phyloP scores from a whole-genome alignment of 2,888 invertebrate genomes.

The Prenolepis imparis region DNA sequence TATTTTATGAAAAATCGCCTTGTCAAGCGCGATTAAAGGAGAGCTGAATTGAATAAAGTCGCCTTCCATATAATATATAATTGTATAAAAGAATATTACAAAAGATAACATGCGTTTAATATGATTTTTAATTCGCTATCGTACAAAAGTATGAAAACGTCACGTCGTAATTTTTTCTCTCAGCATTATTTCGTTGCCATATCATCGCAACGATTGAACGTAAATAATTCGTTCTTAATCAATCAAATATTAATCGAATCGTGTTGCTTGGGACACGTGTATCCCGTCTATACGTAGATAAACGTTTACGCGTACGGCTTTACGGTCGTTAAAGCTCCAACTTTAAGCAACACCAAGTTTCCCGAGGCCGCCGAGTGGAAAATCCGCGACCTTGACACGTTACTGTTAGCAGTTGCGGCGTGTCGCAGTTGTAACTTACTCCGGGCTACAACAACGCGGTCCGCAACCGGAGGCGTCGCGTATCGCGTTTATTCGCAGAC shows the following conservation, averaged over 20 bases:
- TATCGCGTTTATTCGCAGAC: conserved; percentile 50
- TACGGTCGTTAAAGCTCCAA: conserved; percentile 28
- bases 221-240: conserved; percentile 11
- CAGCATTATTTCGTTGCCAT: background rate
- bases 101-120: background rate
- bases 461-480: conserved; percentile 19
- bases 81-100: background rate
- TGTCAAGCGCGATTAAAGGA: background rate
- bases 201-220: background rate
- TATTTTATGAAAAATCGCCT: conserved; percentile 25
- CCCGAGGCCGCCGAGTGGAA: conserved; percentile 5
- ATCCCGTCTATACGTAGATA: background rate
- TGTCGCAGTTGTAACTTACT: conserved; percentile 46
- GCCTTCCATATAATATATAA: too few relatives aligned
- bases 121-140: background rate
- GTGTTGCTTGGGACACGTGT: conserved; percentile 30
- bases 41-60: background rate
- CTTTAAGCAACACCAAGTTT: conserved; percentile 41
- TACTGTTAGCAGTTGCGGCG: conserved; percentile 18
- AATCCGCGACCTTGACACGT: conserved; percentile 47
- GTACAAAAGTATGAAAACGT: too few relatives aligned
- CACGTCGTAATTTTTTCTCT: background rate
- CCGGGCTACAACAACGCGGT: conserved; percentile 5
- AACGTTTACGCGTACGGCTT: conserved; percentile 28
- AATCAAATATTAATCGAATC: conserved; percentile 25